Evolutionary conservation across 2,888 invertebrate genomes (phyloP), one percentile per base, ranked within the genome.

Genomic region (Helobdella robusta): DNA sequence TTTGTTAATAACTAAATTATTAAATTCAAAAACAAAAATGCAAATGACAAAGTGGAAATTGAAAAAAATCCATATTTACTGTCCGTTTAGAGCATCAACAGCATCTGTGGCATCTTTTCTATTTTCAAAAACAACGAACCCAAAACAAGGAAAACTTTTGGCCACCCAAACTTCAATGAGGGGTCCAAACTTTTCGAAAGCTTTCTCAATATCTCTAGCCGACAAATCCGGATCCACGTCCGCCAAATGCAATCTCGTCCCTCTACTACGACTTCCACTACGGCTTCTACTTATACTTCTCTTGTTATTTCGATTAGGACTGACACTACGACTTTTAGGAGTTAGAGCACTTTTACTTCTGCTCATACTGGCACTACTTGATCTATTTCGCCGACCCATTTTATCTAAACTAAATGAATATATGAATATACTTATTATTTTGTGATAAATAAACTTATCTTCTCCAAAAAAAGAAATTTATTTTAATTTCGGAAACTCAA

Each of bases 51-150:
- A 15, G 50, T 25, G 8, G 23, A 18, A 8, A 6, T 20, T 25
- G 23, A 11, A 58, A 59, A 20, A 59, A 23, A 5, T 20, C 36
- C n/a, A 18, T 2, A 8, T 23, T 64, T 80, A 84, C 83, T 86
- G 85, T 79, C 86, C 86, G 81, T 86, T 86, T 83, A 88, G 87
- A 81, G 87, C 87, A 75, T 86, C 86, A 82, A 88, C 84, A 81
- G 88, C 85, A 80, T 86, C 87, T 79, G 87, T 85, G 83, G 84
- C 84, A 75, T 83, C 81, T 71, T 83, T 82, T 71, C 81, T 81
- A 69, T 82, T 80, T 72, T 82, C 82, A 74, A 78, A 84, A 11
- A 84, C 83, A 60, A 84, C 81, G 77, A 84, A 84, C n/a, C 84
- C 84, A 79, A 84, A 84, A 72, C 84, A 83, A 0, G 84, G 84